These are phyloP conservation scores for Threskiornis aethiopicus DNA, from an alignment of 2,797 vertebrate species.

Conservation along the genomic window DNA sequence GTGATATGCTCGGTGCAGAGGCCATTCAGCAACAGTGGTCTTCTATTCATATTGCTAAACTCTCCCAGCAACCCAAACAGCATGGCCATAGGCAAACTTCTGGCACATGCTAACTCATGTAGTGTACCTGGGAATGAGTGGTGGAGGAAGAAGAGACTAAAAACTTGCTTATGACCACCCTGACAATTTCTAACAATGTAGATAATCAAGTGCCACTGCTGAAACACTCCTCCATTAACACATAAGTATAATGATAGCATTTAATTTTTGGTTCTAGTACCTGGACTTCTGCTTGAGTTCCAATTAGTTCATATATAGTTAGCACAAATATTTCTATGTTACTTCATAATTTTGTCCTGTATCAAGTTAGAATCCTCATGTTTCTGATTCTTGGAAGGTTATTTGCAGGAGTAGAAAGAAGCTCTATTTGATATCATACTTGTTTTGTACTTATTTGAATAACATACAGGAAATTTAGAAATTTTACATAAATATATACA, in stretches of 20 bases:
- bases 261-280: background rate
- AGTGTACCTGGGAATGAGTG: background rate
- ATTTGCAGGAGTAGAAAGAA: background rate
- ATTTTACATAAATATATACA: background rate
- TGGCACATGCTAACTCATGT: background rate
- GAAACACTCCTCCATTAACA: background rate
- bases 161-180: background rate
- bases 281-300: background rate
- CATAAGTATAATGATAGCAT: accelerated
- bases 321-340: background rate
- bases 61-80: background rate
- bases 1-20: background rate
- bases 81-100: background rate
- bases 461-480: background rate
- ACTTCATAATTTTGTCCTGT: background rate
- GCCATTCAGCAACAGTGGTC: background rate
- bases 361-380: background rate
- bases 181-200: background rate
- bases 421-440: background rate
- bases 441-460: background rate
- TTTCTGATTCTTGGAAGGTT: background rate
- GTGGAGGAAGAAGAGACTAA: background rate
- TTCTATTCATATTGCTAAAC: background rate
- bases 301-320: background rate
- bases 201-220: background rate